phyloP scores from a whole-genome alignment of 2,888 invertebrate species.

The Lagria hirta region DNA sequence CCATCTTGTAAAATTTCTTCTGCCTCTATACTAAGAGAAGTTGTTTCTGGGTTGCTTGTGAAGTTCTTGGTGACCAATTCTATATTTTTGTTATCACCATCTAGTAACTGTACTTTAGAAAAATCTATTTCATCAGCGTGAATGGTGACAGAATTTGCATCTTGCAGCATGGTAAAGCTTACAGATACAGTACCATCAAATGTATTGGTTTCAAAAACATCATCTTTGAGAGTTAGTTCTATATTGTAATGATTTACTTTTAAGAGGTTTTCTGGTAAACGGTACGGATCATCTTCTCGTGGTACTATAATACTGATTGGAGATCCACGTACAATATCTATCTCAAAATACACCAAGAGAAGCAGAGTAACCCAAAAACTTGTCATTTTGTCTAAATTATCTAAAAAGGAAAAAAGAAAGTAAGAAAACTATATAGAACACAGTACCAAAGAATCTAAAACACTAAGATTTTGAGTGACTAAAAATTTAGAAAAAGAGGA shows the following conservation, averaged over 20 bases:
- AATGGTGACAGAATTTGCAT: constrained; percentile 4
- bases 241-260: neutral
- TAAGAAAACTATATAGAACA: too few species aligned
- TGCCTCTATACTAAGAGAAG: constrained; percentile 7
- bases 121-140: constrained; percentile 6
- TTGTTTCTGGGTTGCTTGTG: constrained; percentile 1
- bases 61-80: constrained; percentile 2
- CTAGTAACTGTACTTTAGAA: neutral
- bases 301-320: too few species aligned
- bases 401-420: too few species aligned
- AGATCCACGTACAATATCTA: too few species aligned
- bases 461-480: too few species aligned
- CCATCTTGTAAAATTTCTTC: neutral
- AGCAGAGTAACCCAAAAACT: too few species aligned
- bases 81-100: neutral
- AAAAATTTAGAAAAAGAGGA: too few species aligned
- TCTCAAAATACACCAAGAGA: too few species aligned
- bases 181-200: constrained; percentile 1
- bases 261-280: constrained; percentile 5
- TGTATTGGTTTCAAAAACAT: neutral
- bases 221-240: neutral
- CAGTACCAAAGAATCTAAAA: too few species aligned
- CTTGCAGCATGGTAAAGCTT: constrained; percentile 4
- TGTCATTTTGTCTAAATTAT: too few species aligned
- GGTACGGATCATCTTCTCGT: constrained; percentile 7